Evolutionary conservation across 2,797 vertebrate genomes (phyloP), one percentile per base, ranked within the genome.

Genomic region (Ctenosaura bakeri): DNA sequence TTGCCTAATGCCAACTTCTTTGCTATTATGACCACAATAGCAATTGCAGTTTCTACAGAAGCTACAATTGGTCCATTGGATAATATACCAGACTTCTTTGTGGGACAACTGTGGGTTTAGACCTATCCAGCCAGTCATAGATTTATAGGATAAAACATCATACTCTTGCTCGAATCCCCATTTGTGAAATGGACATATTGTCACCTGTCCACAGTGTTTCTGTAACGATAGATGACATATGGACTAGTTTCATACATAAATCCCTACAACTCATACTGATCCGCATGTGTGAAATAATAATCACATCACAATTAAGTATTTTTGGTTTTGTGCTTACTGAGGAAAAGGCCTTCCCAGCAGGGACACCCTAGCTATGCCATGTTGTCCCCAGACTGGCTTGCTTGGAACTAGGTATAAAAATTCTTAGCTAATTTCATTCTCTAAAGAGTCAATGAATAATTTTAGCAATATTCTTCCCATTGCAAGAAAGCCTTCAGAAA

Each of bases 101-200:
- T 26, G 13, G 32, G n/a, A 82, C 10, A 69, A 52, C 35, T 69
- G 24, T 20, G 66, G 73, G 3, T 35, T 59, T 35, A 79, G 46
- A 56, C 32, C 12, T 26, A 50, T 35, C 73, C 26, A 81, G 64
- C 38, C 77, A 73, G 76, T 13, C 77, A 73, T n/a, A 59, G 52
- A 73, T 74, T 69, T 42, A 50, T 52, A 29, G 54, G 52, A 8
- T 7, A 29, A 62, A 56, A 22, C 4, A 29, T 59, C 29, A 85
- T 71, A 71, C 20, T 80, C 62, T 69, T 71, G 22, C n/a, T 32
- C 64, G 50, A 80, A 26, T 73, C 64, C 4, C 18, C 64, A 62
- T 74, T 20, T 59, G 24, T 82, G 52, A 81, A 74, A 86, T 74
- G 76, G 66, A 69, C 38, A 46, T 59, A 86, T 73, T 90, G 35